phyloP scores from a whole-genome alignment of 2,888 invertebrate species.

The Lycocerus yunnanus region DNA sequence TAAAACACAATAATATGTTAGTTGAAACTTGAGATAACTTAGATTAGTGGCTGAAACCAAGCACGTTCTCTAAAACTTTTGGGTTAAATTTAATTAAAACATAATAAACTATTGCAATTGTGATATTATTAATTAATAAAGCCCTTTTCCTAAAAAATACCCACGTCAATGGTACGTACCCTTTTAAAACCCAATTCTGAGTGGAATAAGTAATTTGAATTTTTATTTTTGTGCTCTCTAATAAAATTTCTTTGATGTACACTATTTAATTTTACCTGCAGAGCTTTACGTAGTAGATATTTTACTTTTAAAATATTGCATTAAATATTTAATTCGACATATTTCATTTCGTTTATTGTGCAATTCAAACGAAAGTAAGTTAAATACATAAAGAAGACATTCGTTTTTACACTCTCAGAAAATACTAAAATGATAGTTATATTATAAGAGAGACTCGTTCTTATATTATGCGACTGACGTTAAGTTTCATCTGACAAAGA shows the following conservation, averaged over 20 bases:
- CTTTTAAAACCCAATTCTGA: neutral
- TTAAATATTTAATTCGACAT: neutral
- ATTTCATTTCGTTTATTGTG: neutral
- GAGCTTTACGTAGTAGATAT: neutral
- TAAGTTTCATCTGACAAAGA: neutral
- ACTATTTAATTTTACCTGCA: neutral
- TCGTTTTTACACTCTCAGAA: neutral
- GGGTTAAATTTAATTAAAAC: neutral
- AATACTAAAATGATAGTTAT: neutral
- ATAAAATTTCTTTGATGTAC: neutral
- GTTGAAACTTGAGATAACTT: conserved; percentile 5
- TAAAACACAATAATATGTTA: conserved; percentile 3
- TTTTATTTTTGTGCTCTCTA: neutral
- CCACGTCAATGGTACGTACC: neutral
- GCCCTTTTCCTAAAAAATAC: neutral
- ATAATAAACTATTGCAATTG: neutral
- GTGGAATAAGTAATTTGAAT: neutral
- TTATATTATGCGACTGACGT: neutral
- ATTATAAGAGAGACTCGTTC: too few relatives aligned
- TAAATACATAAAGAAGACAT: neutral
- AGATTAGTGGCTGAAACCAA: conserved; percentile 8
- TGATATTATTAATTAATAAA: neutral
- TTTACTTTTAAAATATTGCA: neutral
- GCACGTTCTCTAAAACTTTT: conserved; percentile 1
- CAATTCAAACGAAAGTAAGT: too few relatives aligned